Evolutionary conservation across 2,888 invertebrate species (phyloP), one percentile per base, ranked within the genome.

Genomic region (Melipona beecheii): DNA sequence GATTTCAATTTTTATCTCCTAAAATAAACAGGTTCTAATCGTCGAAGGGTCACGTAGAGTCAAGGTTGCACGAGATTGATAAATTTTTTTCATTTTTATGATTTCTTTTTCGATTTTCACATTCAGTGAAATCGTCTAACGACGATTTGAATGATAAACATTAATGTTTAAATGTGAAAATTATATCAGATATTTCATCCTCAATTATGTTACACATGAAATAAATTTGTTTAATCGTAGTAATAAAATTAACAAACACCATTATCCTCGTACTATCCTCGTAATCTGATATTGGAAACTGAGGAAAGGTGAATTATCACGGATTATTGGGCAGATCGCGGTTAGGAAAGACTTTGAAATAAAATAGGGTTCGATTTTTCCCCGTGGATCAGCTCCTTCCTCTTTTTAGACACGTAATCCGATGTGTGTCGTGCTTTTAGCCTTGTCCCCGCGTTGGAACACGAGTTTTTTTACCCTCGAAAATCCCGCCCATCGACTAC

Each of bases 401-500:
- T 31, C 77, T 82, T 86, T 80, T 83, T 74, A 72, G 58, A 60
- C 85, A 81, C 90, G 86, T 85, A 86, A 86, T 88, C 90, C 86
- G 78, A 86, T 79, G 83, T 89, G 82, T 85, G 77, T 75, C 83
- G 83, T 86, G 87, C 88, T 87, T 90, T 88, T 81, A 90, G 85
- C 85, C 83, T 76, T 81, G 90, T 90, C 87, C 87, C 85, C 86
- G 84, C 69, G 85, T 58, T 80, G 75, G 83, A 68, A 79, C 75
- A 81, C 74, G 78, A 80, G 81, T 86, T 87, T 89, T 90, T 87
- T 87, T 83, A 87, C 89, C 90, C 89, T 87, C 88, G 78, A 84
- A 88, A 90, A 88, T 90, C 88, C 88, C 56, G 77, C 77, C 78
- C 81, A 74, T 80, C 83, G 78, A 83, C 86, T 71, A 78, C 77